Percentiles rank a stretch among this genome's conserved stretches.
Conservation (phyloP, 1,140 invertebrate species). For the Papilio glaucus region DNA sequence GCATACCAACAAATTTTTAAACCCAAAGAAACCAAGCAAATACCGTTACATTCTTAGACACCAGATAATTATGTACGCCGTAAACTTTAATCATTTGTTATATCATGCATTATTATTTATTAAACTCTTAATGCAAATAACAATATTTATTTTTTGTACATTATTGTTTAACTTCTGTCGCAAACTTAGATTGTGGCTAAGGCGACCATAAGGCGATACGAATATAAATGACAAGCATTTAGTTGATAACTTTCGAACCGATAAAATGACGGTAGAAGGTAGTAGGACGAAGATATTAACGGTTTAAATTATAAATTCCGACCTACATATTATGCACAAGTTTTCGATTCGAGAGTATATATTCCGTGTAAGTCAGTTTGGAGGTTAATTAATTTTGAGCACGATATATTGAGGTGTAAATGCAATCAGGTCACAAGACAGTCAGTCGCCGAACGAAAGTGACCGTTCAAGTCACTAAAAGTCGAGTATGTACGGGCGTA, state of each 20-base stretch:
- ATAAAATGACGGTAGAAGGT: constrained; percentile 53
- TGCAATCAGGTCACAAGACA: constrained; percentile 26
- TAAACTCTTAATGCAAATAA: constrained; percentile 39
- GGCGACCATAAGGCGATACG: constrained; percentile 44
- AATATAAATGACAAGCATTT: constrained; percentile 56
- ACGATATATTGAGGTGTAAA: constrained; percentile 39
- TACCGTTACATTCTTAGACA: constrained; percentile 50
- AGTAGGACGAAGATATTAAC: too few relatives aligned
- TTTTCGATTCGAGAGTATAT: constrained; percentile 50
- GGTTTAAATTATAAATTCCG: constrained; percentile 51
- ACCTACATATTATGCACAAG: constrained; percentile 51
- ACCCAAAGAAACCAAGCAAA: constrained; percentile 55
- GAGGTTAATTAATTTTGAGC: constrained; percentile 49
- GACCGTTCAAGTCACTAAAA: constrained; percentile 56
- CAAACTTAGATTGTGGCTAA: constrained; percentile 41
- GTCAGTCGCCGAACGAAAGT: constrained; percentile 21
- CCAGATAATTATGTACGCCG: constrained; percentile 1
- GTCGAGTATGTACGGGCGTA: constrained; percentile 44
- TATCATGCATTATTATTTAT: constrained; percentile 46
- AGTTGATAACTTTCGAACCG: constrained; percentile 53
- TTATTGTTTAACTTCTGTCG: too few relatives aligned
- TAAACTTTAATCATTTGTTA: neutral
- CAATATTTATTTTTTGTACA: too few relatives aligned
- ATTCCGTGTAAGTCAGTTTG: constrained; percentile 40
- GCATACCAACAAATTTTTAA: constrained; percentile 54